Base-by-base conservation (phyloP, 2,797 vertebrate species). In the Heteromormyrus szaboi region DNA sequence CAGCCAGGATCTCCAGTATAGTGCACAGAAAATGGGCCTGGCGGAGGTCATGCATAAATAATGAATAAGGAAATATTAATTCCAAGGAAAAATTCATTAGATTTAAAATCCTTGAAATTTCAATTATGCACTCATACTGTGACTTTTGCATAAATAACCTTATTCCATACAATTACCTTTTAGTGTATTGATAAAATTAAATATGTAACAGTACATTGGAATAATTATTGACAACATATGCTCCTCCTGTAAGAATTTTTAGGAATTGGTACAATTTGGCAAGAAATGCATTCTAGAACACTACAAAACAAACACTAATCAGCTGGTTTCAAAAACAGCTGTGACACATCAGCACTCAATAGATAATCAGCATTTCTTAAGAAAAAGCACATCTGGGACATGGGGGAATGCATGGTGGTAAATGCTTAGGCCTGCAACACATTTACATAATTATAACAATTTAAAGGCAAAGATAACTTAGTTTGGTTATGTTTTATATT, bases 1-100 rank as follows among this genome's bases (percentile, higher is more conserved):
- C 65, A 37, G 65, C 8, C 37, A 9, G 48, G 6, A 56, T 22
- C 85, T 44, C 53, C 84, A 33, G 85, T 22, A 44, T 44, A 19
- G 37, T 41, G 53, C 22, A 1, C 29, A 86, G 85, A 56, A 41
- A 59, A 9, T 11, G 25, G 51, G 53, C 33, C 33, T 56, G 85
- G 51, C 85, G 59, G 48, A 86, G 51, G 51, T 37, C 51, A n/a
- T 25, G 59, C 59, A 62, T 62, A 91, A 91, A 89, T 41, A 50
- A 91, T 83, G 92, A 93, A 91, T 91, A 89, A 91, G 92, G 91
- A 91, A 91, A 90, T 88, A 92, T 91, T 90, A 89, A 89, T 46
- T 86, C 53, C 54, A 88, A 85, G 53, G 22, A 51, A 51, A 85
- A 48, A 85, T 29, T 85, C 83, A 85, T 46, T 51, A 51, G 12